Conservation (phyloP, 2,113 vertebrate species). For the Tachysurus vachellii region DNA sequence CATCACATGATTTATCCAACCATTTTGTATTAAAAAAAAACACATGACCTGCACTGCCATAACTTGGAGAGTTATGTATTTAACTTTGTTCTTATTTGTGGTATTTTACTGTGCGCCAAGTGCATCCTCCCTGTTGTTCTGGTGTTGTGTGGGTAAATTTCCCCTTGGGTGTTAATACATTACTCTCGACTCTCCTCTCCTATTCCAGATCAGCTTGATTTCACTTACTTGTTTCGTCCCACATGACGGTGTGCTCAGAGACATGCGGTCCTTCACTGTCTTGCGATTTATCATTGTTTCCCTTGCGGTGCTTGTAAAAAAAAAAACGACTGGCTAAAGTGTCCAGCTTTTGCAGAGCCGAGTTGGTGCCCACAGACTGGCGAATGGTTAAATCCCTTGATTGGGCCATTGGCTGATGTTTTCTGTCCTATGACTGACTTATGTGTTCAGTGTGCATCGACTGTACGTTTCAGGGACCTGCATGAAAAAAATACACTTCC, state of each 20-base stretch:
- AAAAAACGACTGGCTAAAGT: constrained; percentile 81
- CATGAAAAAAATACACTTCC: constrained; percentile 77
- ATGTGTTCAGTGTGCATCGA: constrained; percentile 65
- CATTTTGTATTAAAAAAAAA: neutral
- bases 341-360: constrained; percentile 82
- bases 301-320: constrained; percentile 83
- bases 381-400: constrained; percentile 75
- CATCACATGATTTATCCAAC: neutral
- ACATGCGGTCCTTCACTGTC: constrained; percentile 78
- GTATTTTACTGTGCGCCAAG: too few species aligned
- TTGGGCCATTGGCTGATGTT: constrained; percentile 78
- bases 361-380: constrained; percentile 66
- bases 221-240: constrained; percentile 91
- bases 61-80: too few species aligned
- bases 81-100: too few species aligned
- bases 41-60: neutral
- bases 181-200: too few species aligned
- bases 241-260: constrained; percentile 80
- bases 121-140: too few species aligned
- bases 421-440: constrained; percentile 52
- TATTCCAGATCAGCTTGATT: neutral
- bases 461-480: constrained; percentile 59
- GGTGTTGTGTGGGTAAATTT: too few species aligned
- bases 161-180: too few species aligned
- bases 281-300: constrained; percentile 75